Evolutionary conservation across 2,797 vertebrate species (phyloP).

Genomic region (Propithecus deckenii): DNA sequence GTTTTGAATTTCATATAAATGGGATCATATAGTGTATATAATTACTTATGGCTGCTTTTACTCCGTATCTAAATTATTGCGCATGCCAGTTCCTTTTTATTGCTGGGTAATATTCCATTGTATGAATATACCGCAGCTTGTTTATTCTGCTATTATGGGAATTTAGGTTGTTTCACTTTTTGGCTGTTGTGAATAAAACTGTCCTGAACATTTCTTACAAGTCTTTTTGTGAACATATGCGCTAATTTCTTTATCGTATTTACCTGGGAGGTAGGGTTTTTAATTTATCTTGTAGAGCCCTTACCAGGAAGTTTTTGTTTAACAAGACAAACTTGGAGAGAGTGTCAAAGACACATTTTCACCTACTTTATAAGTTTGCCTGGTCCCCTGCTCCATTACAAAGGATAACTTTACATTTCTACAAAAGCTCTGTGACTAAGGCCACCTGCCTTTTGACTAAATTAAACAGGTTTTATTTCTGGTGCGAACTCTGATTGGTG

Average conservation of each 20-base stretch:
- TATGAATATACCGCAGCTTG: not conserved
- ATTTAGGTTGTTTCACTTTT: slow-evolving; percentile 6
- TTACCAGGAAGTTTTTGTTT: slow-evolving; percentile 5
- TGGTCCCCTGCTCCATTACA: not conserved
- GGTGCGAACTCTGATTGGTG: not conserved
- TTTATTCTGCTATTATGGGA: not conserved
- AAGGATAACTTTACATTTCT: not conserved
- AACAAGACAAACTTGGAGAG: not conserved
- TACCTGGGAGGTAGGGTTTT: not conserved
- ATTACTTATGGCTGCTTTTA: not conserved
- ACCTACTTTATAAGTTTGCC: not conserved
- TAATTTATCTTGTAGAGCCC: not conserved
- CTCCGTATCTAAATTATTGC: not conserved
- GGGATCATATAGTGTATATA: not conserved
- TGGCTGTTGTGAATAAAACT: not conserved
- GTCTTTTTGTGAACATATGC: not conserved
- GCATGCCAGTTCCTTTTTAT: not conserved
- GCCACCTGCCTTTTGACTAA: not conserved
- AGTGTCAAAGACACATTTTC: not conserved
- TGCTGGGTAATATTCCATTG: not conserved
- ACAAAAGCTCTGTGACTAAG: not conserved
- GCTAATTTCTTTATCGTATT: not conserved
- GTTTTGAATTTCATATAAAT: slow-evolving; percentile 20
- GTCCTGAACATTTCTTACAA: not conserved
- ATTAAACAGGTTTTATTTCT: not conserved